Conservation (phyloP, 1,140 invertebrate species). For the Brachionus asplanchnoidis region DNA sequence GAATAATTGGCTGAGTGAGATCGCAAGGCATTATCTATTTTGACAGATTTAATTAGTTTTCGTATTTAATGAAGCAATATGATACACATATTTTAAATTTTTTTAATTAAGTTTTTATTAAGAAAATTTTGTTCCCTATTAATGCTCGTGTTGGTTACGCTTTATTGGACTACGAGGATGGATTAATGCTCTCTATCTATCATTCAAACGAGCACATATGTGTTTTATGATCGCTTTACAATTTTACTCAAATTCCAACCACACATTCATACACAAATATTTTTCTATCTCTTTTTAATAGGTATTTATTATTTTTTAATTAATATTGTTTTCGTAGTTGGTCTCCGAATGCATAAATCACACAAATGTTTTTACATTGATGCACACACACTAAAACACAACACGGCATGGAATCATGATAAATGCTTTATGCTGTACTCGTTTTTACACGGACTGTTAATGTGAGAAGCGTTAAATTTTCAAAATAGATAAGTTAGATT, state of each 20-base stretch:
- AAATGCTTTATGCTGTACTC: neutral
- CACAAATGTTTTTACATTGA: neutral
- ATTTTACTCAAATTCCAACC: conserved; percentile 22
- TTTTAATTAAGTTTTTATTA: conserved; percentile 26
- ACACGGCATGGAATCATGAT: neutral
- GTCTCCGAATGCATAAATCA: conserved; percentile 5
- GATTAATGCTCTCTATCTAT: neutral
- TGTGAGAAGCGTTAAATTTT: conserved; percentile 11
- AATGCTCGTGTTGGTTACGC: neutral
- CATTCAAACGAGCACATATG: conserved; percentile 1
- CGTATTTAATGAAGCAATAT: conserved; percentile 21
- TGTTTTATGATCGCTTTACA: conserved; percentile 29
- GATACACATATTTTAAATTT: conserved; percentile 35
- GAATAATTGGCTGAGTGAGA: neutral
- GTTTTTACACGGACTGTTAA: neutral
- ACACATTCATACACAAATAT: neutral
- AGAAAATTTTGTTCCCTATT: neutral
- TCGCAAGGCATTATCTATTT: conserved; percentile 5
- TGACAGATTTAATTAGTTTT: conserved; percentile 31
- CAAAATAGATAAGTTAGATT: neutral
- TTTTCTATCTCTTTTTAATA: conserved; percentile 35
- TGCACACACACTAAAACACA: neutral
- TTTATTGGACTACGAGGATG: conserved; percentile 31
- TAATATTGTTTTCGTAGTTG: conserved; percentile 28
- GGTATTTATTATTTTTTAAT: conserved; percentile 37